Conservation (phyloP, 2,888 invertebrate genomes). For the Lagria hirta region DNA sequence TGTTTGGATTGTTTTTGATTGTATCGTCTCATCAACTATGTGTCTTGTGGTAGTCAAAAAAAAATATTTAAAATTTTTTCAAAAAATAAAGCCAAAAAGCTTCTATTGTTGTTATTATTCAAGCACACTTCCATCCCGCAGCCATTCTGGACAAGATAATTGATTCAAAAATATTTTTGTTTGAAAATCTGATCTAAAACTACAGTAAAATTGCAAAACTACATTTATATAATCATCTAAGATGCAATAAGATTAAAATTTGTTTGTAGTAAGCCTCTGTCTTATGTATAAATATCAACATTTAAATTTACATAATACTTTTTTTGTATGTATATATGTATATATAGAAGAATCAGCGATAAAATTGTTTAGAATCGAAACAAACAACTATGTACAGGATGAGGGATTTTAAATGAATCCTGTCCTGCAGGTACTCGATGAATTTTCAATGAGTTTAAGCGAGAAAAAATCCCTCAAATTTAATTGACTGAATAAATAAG, state of each 20-base stretch:
- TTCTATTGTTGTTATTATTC: constrained; percentile 12
- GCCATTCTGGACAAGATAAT: constrained; percentile 29
- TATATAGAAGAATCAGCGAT: constrained; percentile 40
- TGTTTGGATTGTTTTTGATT: constrained; percentile 44
- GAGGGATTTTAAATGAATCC: constrained; percentile 46
- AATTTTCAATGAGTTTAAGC: constrained; percentile 23
- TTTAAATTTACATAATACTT: constrained; percentile 45
- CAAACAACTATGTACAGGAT: constrained; percentile 50
- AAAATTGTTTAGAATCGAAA: constrained; percentile 50
- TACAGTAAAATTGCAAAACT: constrained; percentile 39
- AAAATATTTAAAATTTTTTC: constrained; percentile 6
- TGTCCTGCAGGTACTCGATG: constrained; percentile 50
- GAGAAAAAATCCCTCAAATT: constrained; percentile 31
- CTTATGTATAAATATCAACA: constrained; percentile 45
- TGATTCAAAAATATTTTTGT: constrained; percentile 27
- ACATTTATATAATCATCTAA: constrained; percentile 35
- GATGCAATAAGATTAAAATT: constrained; percentile 35
- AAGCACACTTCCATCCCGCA: constrained; percentile 14
- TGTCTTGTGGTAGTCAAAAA: constrained; percentile 8
- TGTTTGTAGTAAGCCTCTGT: constrained; percentile 32
- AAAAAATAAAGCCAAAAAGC: constrained; percentile 4
- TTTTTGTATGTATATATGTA: constrained; percentile 23
- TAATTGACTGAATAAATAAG: constrained; percentile 40
- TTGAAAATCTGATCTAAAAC: constrained; percentile 37
- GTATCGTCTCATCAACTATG: constrained; percentile 30